These are phyloP conservation scores for Nasua narica DNA, from an alignment of 2,797 vertebrate genomes.

Conservation along the genomic window DNA sequence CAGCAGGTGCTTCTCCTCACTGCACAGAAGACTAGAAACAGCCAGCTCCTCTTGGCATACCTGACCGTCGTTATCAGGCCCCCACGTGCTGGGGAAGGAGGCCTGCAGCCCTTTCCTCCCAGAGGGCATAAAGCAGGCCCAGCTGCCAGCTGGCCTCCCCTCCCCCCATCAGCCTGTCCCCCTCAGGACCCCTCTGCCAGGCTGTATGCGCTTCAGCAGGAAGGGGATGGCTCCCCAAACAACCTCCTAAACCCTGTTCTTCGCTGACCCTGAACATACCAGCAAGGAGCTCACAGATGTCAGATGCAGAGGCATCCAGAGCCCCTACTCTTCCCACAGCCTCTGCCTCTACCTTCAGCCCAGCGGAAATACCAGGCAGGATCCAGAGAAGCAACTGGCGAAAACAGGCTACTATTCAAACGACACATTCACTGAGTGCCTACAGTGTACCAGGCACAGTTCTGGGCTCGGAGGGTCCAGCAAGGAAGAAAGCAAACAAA, in stretches of 20 bases:
- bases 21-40: neutral
- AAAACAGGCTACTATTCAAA: neutral
- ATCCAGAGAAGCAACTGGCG: neutral
- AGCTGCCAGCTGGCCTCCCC: neutral
- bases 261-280: neutral
- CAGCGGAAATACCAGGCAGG: neutral
- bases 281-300: neutral
- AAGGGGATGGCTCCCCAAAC: neutral
- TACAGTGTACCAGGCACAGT: neutral
- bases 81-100: neutral
- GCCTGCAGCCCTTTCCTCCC: neutral
- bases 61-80: fast-evolving
- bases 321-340: neutral
- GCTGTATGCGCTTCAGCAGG: neutral
- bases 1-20: neutral
- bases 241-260: neutral
- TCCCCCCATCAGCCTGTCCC: neutral
- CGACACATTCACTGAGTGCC: neutral
- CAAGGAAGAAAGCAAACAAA: neutral
- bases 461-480: neutral
- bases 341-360: neutral
- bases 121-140: neutral
- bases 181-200: neutral
- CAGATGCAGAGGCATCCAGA: neutral
- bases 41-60: neutral